phyloP scores from a whole-genome alignment of 2,797 vertebrate species.

The Gymnothorax reevesii region DNA sequence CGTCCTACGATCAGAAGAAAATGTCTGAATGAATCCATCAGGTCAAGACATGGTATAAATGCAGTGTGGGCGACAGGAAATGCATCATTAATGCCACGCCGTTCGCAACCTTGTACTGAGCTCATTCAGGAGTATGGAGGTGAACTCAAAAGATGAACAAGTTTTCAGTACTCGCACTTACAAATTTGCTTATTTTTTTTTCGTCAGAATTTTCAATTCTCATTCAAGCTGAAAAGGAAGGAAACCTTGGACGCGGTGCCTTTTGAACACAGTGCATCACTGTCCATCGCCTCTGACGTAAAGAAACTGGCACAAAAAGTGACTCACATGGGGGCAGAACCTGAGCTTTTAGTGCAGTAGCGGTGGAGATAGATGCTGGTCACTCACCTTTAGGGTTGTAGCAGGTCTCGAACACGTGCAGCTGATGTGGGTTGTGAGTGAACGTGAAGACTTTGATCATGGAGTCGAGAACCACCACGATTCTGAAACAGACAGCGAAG shows the following conservation, averaged over 20 bases:
- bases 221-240: neutral
- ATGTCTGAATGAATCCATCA: neutral
- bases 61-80: neutral
- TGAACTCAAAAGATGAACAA: neutral
- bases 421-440: conserved; percentile 96
- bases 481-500: conserved; percentile 71
- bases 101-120: neutral
- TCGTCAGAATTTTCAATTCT: neutral
- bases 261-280: neutral
- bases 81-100: neutral
- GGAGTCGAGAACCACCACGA: conserved; percentile 95
- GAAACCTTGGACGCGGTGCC: neutral
- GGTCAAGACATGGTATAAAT: neutral
- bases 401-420: conserved; percentile 98
- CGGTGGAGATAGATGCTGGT: neutral
- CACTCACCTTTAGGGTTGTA: conserved; percentile 95
- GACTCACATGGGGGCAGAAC: neutral
- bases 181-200: neutral
- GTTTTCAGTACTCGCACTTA: neutral
- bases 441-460: conserved; percentile 99
- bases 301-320: neutral
- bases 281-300: neutral
- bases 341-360: neutral
- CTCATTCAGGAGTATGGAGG: neutral
- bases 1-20: neutral